These are phyloP conservation scores for Catostomus latipinnis DNA, from an alignment of 2,797 vertebrate species.

Conservation along the genomic window DNA sequence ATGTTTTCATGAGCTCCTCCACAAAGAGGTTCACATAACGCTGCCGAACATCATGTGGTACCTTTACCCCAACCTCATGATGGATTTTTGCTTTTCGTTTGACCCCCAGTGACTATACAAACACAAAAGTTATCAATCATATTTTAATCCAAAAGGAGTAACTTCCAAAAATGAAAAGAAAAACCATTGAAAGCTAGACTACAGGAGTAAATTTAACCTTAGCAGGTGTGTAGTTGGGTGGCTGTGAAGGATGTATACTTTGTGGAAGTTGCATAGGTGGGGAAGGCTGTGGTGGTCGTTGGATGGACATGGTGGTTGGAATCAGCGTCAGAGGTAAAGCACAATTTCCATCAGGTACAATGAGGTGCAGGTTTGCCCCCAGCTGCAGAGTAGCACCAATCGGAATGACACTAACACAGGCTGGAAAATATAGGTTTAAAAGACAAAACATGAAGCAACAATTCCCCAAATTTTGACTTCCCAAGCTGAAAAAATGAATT, in stretches of 20 bases:
- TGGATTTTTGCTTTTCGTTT: constrained; percentile 70
- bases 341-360: constrained; percentile 75
- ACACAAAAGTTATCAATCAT: not conserved
- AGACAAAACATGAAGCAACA: not conserved
- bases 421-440: constrained; percentile 54
- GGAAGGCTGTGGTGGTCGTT: constrained; percentile 37
- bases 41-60: constrained; percentile 81
- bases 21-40: constrained; percentile 80
- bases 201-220: constrained; percentile 67
- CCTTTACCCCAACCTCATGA: constrained; percentile 72
- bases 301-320: constrained; percentile 54
- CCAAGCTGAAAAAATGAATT: not conserved
- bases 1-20: constrained; percentile 80
- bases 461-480: not conserved
- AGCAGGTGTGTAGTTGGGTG: constrained; percentile 55
- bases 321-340: constrained; percentile 68
- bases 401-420: constrained; percentile 70
- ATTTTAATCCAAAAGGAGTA: not conserved
- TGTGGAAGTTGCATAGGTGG: constrained; percentile 25
- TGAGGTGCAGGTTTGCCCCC: constrained; percentile 75
- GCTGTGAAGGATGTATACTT: constrained; percentile 48
- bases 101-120: constrained; percentile 61
- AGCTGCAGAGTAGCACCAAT: constrained; percentile 71
- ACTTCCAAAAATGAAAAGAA: no score
- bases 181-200: not conserved